Evolutionary conservation across 1,140 invertebrate genomes (phyloP), one percentile per base, ranked within the genome.

Genomic region (Caenorhabditis briggsae): DNA sequence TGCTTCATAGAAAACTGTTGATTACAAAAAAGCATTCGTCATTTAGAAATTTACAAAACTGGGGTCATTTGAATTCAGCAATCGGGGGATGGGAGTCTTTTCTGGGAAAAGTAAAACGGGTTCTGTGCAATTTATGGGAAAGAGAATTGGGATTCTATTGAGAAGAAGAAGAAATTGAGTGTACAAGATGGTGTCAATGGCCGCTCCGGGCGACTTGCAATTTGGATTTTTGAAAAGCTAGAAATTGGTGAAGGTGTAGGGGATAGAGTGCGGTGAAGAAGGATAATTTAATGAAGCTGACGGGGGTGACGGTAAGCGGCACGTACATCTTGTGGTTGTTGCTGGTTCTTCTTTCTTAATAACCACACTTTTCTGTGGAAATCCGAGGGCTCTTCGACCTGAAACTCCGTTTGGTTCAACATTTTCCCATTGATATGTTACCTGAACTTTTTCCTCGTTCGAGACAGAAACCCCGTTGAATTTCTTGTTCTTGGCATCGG

Each of bases 301-400:
- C 70, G n/a, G 70, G 46, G 70, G 23, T 50, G 46, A 78, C 14
- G 43, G 23, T 78, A 78, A 53, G 70, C 46, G 9, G 18, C n/a
- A 50, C 70, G 70, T 78, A 78, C 70, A 33, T 78, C 70, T n/a
- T 18, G 14, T 78, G 70, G 70, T 25, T 33, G 33, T 50, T 50
- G 43, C 3, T 6, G 12, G 1, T 1, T 18, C 46, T 78, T 53
- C n/a, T 78, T 78, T 11, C 46, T 33, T 0, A 78, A 33, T 0
- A 78, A 46, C 70, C 70, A 78, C 20, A 78, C 46, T 78, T 78
- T 78, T 9, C 70, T n/a, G 11, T 78, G 46, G 70, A 78, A 78
- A 7, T n/a, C 23, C 8, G 48, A 46, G 5, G 70, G 70, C 2
- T 6, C 12, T 18, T 78, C 70, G n/a, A 78, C 20, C 70, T 78